These are phyloP conservation scores for Rhynchotus rufescens DNA, from an alignment of 2,797 vertebrate species.

Conservation along the genomic window DNA sequence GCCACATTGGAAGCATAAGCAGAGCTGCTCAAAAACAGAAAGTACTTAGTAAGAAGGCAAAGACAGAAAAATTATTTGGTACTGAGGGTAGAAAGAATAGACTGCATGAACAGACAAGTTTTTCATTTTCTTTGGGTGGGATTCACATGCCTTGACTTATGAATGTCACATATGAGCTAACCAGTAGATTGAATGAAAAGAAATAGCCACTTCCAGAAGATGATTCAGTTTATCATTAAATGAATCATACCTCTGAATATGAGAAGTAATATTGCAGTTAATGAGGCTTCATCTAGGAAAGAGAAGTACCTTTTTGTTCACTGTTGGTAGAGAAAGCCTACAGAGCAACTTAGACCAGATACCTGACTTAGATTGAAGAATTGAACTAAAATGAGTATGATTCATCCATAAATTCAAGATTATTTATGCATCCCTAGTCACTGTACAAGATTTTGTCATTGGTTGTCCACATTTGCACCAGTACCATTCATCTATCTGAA, in stretches of 20 bases:
- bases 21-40: background rate
- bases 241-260: background rate
- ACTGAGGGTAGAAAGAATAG: background rate
- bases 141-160: background rate
- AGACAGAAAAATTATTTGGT: background rate
- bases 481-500: background rate
- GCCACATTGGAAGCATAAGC: background rate
- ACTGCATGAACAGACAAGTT: background rate
- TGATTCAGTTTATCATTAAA: background rate
- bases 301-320: background rate
- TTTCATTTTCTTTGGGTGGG: background rate
- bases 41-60: background rate
- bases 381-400: background rate
- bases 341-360: background rate
- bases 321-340: background rate
- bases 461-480: background rate
- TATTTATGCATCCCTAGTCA: background rate
- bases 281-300: background rate
- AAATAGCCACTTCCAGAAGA: background rate
- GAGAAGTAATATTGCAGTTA: background rate
- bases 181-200: background rate
- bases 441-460: background rate
- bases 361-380: background rate
- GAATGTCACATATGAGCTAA: background rate
- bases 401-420: background rate